Evolutionary conservation across 2,888 invertebrate species (phyloP), one percentile per base, ranked within the genome.

Genomic region (Archaeoteleia sp.): DNA sequence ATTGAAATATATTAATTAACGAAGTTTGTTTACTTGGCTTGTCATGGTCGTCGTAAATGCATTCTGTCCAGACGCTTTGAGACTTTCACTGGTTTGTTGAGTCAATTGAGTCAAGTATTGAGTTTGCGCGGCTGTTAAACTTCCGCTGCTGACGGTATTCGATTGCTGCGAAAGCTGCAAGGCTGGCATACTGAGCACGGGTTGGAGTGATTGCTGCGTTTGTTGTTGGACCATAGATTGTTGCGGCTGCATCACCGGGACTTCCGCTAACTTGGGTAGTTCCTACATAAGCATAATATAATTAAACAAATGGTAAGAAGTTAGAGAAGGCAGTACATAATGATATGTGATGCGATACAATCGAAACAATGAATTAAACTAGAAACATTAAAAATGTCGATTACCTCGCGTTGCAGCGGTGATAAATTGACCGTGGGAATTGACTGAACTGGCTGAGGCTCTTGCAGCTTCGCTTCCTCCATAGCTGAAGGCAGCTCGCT

Each of bases 71-170:
- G 87, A 84, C 67, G 87, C 85, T 79, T 89, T 89, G 65, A 88
- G 86, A 69, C 85, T 87, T 74, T 88, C 89, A 62, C 84, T 87
- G 43, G 87, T 87, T 74, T 86, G 90, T 85, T 89, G 89, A 17
- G 89, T 87, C 69, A 89, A 80, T 75, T 89, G 89, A 39, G 87
- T 88, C 71, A 89, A 86, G 79, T 89, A 90, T 82, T 90, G 89
- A 34, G 88, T 87, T 78, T 89, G 89, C 12, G 89, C 89, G 32
- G 89, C 88, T 37, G 87, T 89, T 74, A 89, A 76, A 12, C 87
- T 85, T 2, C 78, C 80, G 15, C 82, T 77, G 23, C 76, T 80
- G 1, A 82, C 76, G 46, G 80, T 82, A 81, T 87, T 86, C 62
- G 86, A 82, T 73, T 86, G 83, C 69, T 87, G 85, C 30, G 84